Evolutionary conservation across 2,113 vertebrate species (phyloP).

Genomic region (Electrona antarctica): DNA sequence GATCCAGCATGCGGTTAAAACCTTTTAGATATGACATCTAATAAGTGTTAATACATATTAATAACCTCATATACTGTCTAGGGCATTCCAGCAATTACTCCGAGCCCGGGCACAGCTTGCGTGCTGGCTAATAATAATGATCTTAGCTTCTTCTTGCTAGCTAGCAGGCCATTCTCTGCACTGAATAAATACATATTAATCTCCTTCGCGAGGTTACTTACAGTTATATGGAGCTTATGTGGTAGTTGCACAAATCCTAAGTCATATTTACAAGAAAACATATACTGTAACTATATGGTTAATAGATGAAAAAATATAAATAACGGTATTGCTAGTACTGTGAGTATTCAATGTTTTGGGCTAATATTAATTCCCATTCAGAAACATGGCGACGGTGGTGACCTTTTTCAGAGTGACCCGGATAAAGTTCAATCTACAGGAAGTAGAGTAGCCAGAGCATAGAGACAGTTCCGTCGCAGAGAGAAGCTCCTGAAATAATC

Average conservation of each 20-base stretch:
- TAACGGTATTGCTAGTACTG: slow-evolving; percentile 54
- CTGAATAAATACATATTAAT: slow-evolving; percentile 41
- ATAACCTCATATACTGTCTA: neutral
- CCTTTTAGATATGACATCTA: neutral
- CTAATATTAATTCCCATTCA: slow-evolving; percentile 65
- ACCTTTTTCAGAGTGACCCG: slow-evolving; percentile 63
- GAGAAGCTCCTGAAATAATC: too few relatives aligned
- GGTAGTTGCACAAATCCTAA: slow-evolving; percentile 52
- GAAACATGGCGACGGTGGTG: slow-evolving; percentile 76
- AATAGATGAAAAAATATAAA: slow-evolving; percentile 44
- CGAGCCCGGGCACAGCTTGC: slow-evolving; percentile 18
- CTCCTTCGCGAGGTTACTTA: slow-evolving; percentile 56
- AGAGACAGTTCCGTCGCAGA: too few relatives aligned
- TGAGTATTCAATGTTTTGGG: slow-evolving; percentile 66
- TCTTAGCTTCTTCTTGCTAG: slow-evolving; percentile 63
- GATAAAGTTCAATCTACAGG: slow-evolving; percentile 47
- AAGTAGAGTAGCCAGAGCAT: neutral
- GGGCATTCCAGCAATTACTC: slow-evolving; percentile 26
- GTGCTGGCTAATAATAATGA: slow-evolving; percentile 44
- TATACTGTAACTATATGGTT: slow-evolving; percentile 39
- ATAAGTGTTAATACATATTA: rapidly evolving
- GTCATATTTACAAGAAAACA: slow-evolving; percentile 58
- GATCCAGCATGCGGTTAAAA: neutral
- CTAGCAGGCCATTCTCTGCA: slow-evolving; percentile 52
- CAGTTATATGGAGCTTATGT: slow-evolving; percentile 41